Conservation (phyloP, 1,140 invertebrate genomes). For the Leptinotarsa defecta region DNA sequence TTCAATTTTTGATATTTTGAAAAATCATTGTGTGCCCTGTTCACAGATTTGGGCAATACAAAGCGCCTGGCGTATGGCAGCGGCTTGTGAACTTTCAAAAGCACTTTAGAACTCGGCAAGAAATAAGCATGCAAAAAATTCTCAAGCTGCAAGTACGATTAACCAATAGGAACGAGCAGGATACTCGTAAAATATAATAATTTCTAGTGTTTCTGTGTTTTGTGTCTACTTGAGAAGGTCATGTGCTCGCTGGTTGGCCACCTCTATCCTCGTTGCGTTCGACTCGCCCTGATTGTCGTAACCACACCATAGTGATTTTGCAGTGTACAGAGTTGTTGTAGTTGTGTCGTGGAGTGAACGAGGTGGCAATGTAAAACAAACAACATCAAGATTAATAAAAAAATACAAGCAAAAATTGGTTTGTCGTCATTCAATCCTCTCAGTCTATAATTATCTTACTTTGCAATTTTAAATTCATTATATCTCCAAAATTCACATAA, state of each 20-base stretch:
- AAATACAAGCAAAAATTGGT: slow-evolving; percentile 20
- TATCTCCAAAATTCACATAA: too few relatives aligned
- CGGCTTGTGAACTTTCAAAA: neutral
- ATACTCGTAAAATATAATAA: slow-evolving; percentile 36
- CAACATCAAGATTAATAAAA: slow-evolving; percentile 51
- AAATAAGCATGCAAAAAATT: neutral
- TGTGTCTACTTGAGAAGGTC: slow-evolving; percentile 78
- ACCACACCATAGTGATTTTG: slow-evolving; percentile 25
- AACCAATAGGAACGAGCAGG: slow-evolving; percentile 39
- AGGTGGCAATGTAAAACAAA: slow-evolving; percentile 53
- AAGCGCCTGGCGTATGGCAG: neutral
- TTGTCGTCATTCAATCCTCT: neutral
- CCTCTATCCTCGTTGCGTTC: slow-evolving; percentile 79
- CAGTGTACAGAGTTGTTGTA: slow-evolving; percentile 43
- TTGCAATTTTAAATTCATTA: too few relatives aligned
- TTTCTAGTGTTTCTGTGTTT: slow-evolving; percentile 48
- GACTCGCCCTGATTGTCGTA: slow-evolving; percentile 64
- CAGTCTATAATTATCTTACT: neutral
- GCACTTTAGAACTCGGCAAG: neutral
- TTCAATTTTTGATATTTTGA: neutral
- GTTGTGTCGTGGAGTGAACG: slow-evolving; percentile 50
- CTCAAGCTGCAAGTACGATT: neutral
- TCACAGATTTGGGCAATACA: neutral
- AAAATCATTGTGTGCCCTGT: neutral
- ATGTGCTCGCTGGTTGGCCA: slow-evolving; percentile 82